These are phyloP conservation scores for Myotis vivesi DNA, from an alignment of 2,797 vertebrate genomes.

Conservation along the genomic window DNA sequence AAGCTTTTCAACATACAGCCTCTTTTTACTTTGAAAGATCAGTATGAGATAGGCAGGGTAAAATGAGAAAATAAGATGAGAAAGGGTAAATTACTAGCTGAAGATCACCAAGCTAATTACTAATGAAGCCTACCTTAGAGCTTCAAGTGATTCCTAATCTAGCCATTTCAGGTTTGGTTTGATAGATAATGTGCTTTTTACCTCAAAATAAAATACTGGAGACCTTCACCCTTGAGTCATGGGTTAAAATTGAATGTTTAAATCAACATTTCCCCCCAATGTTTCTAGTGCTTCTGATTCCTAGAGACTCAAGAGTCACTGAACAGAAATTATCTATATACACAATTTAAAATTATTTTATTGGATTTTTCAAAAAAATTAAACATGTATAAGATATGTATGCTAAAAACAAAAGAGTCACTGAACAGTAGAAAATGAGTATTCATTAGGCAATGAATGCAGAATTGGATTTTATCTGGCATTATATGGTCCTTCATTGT, in stretches of 20 bases:
- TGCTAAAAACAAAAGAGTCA: too few species aligned
- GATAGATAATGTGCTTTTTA: background rate
- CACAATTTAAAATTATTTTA: too few species aligned
- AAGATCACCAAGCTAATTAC: background rate
- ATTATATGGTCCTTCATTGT: constrained; percentile 19
- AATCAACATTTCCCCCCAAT: background rate
- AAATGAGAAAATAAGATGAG: background rate
- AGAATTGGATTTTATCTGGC: constrained; percentile 25
- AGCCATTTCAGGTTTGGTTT: background rate
- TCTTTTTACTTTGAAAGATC: background rate
- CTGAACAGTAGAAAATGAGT: background rate
- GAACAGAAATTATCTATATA: background rate
- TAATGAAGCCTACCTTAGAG: background rate
- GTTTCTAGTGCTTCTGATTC: background rate
- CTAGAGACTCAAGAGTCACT: background rate
- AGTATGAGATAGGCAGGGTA: background rate
- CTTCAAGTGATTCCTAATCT: background rate
- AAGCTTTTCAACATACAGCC: background rate
- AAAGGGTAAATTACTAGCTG: background rate
- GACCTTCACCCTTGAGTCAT: background rate
- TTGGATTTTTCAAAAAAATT: too few species aligned
- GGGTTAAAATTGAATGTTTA: constrained; percentile 7
- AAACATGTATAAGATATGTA: too few species aligned
- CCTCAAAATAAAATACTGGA: background rate
- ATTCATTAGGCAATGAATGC: background rate